Conservation (phyloP, 2,113 vertebrate genomes). For the Castor canadensis region DNA sequence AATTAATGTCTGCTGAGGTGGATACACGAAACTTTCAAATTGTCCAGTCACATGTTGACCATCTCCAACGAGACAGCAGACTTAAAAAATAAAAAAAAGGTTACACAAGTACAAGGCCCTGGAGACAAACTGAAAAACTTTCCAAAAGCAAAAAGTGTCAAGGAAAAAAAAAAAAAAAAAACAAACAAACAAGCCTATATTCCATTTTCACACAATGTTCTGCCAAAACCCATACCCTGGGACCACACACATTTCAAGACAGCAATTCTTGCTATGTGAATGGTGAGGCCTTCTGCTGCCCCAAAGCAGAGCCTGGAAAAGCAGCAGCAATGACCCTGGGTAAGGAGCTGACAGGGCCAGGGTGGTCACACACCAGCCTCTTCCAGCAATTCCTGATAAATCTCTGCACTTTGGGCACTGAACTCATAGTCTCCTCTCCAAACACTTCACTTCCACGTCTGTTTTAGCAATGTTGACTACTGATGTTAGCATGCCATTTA, state of each 20-base stretch:
- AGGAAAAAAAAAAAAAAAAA: conserved; percentile 47
- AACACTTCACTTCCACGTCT: background rate
- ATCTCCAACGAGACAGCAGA: background rate
- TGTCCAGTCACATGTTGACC: background rate
- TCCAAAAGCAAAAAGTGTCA: background rate
- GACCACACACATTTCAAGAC: conserved; percentile 30
- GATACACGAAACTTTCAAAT: background rate
- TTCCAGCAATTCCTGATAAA: background rate
- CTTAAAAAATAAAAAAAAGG: conserved; percentile 19
- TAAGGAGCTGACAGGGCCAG: background rate
- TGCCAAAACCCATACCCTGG: conserved; percentile 34
- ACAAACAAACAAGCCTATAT: background rate
- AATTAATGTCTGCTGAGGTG: conserved; percentile 16
- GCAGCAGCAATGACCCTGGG: background rate
- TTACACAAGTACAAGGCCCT: background rate
- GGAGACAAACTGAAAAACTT: background rate
- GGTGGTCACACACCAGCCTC: background rate
- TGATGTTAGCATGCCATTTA: background rate
- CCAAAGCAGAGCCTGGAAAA: background rate
- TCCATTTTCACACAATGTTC: conserved; percentile 49
- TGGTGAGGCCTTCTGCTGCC: background rate
- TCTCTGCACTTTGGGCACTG: background rate
- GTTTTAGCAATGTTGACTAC: background rate
- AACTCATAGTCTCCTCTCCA: background rate
- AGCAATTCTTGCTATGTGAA: background rate